Conservation (phyloP, 2,113 vertebrate species). For the Nymphicus hollandicus region DNA sequence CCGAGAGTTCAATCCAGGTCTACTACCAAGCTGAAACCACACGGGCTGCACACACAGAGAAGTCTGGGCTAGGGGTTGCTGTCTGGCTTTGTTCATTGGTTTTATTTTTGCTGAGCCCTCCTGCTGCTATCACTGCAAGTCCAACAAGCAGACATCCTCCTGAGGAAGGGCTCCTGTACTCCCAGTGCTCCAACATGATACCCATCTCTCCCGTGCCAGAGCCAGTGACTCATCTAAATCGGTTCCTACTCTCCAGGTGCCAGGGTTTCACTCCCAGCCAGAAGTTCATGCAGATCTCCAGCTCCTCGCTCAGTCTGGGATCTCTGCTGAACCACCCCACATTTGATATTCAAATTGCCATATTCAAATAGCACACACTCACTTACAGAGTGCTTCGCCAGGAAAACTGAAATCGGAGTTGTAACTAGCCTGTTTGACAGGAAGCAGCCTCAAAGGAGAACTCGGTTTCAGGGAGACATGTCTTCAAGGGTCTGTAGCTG, state of each 20-base stretch:
- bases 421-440: background rate
- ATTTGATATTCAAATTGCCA: constrained; percentile 39
- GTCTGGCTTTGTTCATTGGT: background rate
- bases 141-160: background rate
- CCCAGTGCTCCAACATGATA: background rate
- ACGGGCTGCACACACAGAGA: background rate
- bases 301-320: background rate
- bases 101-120: background rate
- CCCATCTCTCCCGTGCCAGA: background rate
- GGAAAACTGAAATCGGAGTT: background rate
- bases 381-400: background rate
- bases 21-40: background rate
- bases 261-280: constrained; percentile 1
- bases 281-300: background rate
- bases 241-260: background rate
- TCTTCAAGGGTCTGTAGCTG: constrained; percentile 3
- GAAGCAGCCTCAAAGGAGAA: constrained; percentile 2
- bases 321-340: background rate
- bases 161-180: background rate
- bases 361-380: background rate
- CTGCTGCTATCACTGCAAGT: background rate
- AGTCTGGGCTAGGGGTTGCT: background rate
- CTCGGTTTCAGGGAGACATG: background rate
- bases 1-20: background rate
- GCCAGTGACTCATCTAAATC: background rate